Conservation (phyloP, 2,888 invertebrate genomes). For the Cerastoderma edule region DNA sequence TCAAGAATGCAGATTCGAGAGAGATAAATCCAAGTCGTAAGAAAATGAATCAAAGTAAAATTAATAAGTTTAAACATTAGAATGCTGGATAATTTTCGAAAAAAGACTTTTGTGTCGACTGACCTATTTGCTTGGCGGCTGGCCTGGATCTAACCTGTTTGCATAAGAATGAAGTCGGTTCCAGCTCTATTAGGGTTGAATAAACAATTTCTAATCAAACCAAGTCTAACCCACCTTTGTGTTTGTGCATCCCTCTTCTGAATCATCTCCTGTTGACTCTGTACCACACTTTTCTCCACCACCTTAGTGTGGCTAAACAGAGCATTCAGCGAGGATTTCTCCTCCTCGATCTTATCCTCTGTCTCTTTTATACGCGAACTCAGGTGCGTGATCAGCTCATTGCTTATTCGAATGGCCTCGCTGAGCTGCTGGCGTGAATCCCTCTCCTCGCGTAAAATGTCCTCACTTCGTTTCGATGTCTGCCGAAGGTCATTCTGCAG, state of each 20-base stretch:
- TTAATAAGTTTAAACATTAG: too few relatives aligned
- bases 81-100: too few relatives aligned
- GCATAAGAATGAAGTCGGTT: too few relatives aligned
- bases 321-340: conserved; percentile 75
- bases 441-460: conserved; percentile 79
- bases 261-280: conserved; percentile 80
- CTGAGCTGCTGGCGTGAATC: conserved; percentile 79
- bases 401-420: conserved; percentile 77
- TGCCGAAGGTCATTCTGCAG: conserved; percentile 80
- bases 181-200: too few relatives aligned
- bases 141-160: too few relatives aligned
- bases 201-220: too few relatives aligned
- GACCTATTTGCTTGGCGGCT: too few relatives aligned
- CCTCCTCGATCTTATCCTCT: conserved; percentile 81
- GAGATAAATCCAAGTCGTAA: too few relatives aligned
- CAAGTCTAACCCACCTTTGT: conserved; percentile 74
- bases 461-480: conserved; percentile 78
- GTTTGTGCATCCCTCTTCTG: conserved; percentile 76
- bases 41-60: too few relatives aligned
- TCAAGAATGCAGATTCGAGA: too few relatives aligned
- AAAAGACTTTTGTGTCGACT: too few relatives aligned
- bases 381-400: conserved; percentile 80
- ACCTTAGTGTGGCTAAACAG: conserved; percentile 80
- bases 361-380: conserved; percentile 77
- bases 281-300: conserved; percentile 80